Conservation (phyloP, 2,797 vertebrate species). For the Luscinia megarhynchos region DNA sequence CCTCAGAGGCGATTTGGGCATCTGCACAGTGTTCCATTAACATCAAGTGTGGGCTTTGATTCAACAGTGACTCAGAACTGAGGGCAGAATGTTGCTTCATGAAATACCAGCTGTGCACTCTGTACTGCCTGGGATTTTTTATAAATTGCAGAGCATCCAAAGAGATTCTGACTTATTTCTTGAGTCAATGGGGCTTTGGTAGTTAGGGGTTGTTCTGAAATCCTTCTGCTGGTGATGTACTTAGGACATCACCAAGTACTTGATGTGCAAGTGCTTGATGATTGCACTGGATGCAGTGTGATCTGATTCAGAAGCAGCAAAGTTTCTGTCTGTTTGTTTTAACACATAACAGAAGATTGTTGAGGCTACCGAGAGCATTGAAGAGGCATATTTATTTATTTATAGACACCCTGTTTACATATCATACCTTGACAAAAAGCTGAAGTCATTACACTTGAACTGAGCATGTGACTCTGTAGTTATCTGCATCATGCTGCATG, state of each 20-base stretch:
- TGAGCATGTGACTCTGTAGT: neutral
- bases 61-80: constrained; percentile 48
- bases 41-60: constrained; percentile 24
- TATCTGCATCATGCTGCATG: neutral
- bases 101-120: neutral
- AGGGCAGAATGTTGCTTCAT: constrained; percentile 14
- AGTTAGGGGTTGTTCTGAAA: neutral
- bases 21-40: neutral
- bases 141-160: neutral
- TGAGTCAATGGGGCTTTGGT: neutral
- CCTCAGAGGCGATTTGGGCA: neutral
- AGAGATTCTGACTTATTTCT: constrained; percentile 6
- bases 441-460: constrained; percentile 11
- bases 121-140: neutral
- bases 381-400: constrained; percentile 60
- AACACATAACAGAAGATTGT: neutral
- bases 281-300: neutral
- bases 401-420: constrained; percentile 28
- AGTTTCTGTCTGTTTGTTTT: constrained; percentile 9
- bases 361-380: constrained; percentile 16
- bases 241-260: neutral
- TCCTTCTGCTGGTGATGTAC: neutral
- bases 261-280: neutral
- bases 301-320: neutral
- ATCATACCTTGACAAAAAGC: constrained; percentile 39